Base-by-base conservation (phyloP, 2,888 invertebrate species). In the Augochlorella aurata region DNA sequence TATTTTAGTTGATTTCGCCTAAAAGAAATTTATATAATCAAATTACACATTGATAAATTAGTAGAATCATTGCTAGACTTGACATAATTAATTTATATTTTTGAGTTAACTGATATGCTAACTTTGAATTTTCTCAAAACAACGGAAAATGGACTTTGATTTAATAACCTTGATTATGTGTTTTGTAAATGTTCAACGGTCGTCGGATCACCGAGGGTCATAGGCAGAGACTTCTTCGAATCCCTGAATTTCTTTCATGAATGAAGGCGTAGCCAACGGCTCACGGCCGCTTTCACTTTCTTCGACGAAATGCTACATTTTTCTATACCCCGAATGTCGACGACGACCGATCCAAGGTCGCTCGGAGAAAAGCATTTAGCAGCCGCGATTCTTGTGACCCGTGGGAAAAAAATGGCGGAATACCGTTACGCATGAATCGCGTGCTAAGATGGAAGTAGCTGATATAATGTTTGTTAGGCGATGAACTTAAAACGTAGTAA, bases 261-360 rank as follows among this genome's bases (percentile, higher is more conserved):
- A 69, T 38, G 78, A 52, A 74, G 71, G 24, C 74, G 49, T 74
- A 52, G 61, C 68, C 68, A 52, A 24, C 12, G 12, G 16, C 61
- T 68, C 68, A 63, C 61, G 74, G 78, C 12, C 68, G 29, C 74
- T 78, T 78, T 78, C 78, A 52, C 68, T 29, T 74, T 78, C 74
- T 61, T 45, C 29, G 18, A 58, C 21, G 24, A 74, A 78, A 78
- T 21, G 29, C 29, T 24, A 52, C 63, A 68, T 69, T 74, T 78
- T 78, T 63, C 63, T 68, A 3, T 29, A 68, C 14, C 68, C 61
- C 61, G 44, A n/a, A 45, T 2, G 45, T 24, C 18, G 29, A 50
- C 38, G 54, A 67, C 44, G 58, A 63, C 24, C 12, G 66, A 45
- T 68, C 52, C 74, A 68, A 68, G 78, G 67, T 45, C 61, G 24